phyloP scores from a whole-genome alignment of 2,888 invertebrate species.

The Syrphus vitripennis region DNA sequence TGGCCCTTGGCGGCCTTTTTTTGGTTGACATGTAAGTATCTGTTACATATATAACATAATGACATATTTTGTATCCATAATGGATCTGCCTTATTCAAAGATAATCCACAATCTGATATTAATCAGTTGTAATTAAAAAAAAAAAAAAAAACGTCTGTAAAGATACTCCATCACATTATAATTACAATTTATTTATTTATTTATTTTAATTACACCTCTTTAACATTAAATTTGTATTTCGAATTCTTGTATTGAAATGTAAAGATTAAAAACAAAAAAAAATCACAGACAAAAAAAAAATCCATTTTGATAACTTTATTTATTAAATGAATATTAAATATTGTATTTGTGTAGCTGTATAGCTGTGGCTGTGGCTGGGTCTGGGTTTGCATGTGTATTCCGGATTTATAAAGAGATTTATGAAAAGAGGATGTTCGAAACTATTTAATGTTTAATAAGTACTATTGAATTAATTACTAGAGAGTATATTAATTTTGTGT shows the following conservation, averaged over 20 bases:
- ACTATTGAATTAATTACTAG: constrained; percentile 20
- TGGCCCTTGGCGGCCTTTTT: no score
- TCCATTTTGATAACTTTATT: constrained; percentile 8
- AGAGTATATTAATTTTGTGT: background rate
- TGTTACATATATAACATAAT: background rate
- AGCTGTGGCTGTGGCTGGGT: no score
- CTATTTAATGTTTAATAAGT: constrained; percentile 15
- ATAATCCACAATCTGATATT: constrained; percentile 4
- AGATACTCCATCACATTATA: background rate
- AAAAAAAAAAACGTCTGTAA: background rate
- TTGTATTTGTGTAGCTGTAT: background rate
- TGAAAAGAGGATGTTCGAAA: constrained; percentile 9
- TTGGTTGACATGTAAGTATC: no score
- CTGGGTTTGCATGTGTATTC: background rate
- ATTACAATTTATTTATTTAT: background rate
- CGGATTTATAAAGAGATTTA: background rate
- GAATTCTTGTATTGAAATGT: background rate
- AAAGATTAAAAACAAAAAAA: background rate
- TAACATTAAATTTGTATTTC: background rate
- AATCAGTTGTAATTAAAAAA: background rate
- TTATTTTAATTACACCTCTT: background rate
- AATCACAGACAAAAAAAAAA: background rate
- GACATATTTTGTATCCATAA: no score
- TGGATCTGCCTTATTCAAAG: background rate
- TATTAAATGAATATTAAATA: background rate